Conservation (phyloP, 2,888 invertebrate genomes). For the Xestia sexstrigata region DNA sequence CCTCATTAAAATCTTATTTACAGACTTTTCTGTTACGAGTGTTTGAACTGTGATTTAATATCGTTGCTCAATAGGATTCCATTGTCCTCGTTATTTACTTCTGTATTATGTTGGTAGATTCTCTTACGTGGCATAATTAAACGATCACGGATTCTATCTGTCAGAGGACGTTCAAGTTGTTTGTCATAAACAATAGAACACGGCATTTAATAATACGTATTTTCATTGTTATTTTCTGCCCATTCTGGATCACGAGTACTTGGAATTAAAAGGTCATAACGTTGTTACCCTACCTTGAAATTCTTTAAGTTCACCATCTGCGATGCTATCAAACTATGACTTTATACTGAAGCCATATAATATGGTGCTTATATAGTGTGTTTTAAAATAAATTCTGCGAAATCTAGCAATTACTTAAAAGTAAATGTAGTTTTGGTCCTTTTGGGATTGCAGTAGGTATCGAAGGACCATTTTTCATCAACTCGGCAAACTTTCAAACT, state of each 20-base stretch:
- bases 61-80: background rate
- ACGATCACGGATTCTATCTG: constrained; percentile 14
- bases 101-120: background rate
- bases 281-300: background rate
- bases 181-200: constrained; percentile 9
- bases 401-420: background rate
- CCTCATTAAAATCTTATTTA: constrained; percentile 38
- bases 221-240: constrained; percentile 12
- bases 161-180: constrained; percentile 6
- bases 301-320: constrained; percentile 6
- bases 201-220: background rate
- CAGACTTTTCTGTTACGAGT: background rate
- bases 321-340: background rate
- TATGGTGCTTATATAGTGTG: background rate
- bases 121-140: constrained; percentile 18
- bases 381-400: background rate
- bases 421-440: background rate
- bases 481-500: background rate
- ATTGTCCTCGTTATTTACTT: constrained; percentile 23
- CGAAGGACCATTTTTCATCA: background rate
- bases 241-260: background rate
- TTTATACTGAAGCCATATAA: background rate
- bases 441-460: background rate
- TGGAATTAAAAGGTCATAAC: constrained; percentile 9
- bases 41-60: constrained; percentile 39